phyloP scores from a whole-genome alignment of 2,113 vertebrate species.

The Clarias gariepinus region DNA sequence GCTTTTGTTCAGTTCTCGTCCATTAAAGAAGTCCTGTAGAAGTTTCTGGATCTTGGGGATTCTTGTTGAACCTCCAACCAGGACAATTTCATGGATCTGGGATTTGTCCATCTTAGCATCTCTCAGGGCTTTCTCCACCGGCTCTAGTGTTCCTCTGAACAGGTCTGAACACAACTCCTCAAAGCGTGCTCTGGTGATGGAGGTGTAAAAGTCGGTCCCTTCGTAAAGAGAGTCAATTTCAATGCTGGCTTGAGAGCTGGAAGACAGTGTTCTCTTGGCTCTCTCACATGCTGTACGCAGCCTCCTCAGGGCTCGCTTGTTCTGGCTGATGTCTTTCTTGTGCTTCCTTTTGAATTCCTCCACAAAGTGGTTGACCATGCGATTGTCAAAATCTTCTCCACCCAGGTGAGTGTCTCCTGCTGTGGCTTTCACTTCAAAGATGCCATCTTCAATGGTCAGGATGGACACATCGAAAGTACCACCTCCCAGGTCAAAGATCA shows the following conservation, averaged over 20 bases:
- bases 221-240: slow-evolving; percentile 61
- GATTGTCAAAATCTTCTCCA: slow-evolving; percentile 86
- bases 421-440: slow-evolving; percentile 77
- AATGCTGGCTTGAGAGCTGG: slow-evolving; percentile 87
- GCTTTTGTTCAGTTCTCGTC: slow-evolving; percentile 43
- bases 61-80: slow-evolving; percentile 87
- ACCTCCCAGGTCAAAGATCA: no score
- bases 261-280: slow-evolving; percentile 84
- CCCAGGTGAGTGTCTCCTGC: slow-evolving; percentile 86
- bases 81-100: slow-evolving; percentile 82
- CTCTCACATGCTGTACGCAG: slow-evolving; percentile 86
- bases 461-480: slow-evolving; percentile 81
- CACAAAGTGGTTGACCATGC: slow-evolving; percentile 86
- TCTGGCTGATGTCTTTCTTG: slow-evolving; percentile 87
- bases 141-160: no score
- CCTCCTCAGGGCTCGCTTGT: slow-evolving; percentile 82
- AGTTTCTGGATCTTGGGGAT: slow-evolving; percentile 92
- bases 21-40: no score
- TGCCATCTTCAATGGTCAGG: background rate
- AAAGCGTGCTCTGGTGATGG: no score
- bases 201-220: slow-evolving; percentile 88
- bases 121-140: no score
- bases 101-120: slow-evolving; percentile 89
- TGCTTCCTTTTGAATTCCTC: slow-evolving; percentile 88
- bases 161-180: no score